Percentiles rank a stretch among this genome's conserved stretches.
Evolutionary conservation across 2,113 vertebrate species (phyloP).

Genomic region (Centropus unirufus): DNA sequence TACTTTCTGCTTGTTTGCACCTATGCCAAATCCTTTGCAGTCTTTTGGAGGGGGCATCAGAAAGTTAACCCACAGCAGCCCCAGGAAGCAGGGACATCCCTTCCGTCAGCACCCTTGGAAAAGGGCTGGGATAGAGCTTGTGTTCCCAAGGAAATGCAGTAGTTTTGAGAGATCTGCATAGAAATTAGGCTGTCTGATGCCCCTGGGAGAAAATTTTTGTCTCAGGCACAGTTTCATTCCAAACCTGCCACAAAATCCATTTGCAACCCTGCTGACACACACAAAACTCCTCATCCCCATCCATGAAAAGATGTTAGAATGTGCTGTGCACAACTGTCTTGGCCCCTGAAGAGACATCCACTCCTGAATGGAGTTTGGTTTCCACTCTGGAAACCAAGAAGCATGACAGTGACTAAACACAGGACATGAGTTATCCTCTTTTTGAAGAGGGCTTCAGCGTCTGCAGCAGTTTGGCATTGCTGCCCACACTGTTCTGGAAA

Average conservation of each 20-base stretch:
- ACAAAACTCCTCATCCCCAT: neutral
- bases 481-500: neutral
- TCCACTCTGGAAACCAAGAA: neutral
- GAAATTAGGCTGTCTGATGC: neutral
- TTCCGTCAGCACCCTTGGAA: neutral
- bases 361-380: neutral
- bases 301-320: neutral
- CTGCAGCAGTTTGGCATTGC: neutral
- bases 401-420: neutral
- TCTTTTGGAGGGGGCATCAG: conserved; percentile 5
- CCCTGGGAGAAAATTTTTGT: neutral
- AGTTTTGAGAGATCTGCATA: neutral
- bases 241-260: neutral
- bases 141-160: neutral
- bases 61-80: conserved; percentile 5
- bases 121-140: neutral
- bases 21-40: conserved; percentile 60
- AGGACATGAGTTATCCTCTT: neutral
- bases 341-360: neutral
- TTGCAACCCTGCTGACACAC: neutral
- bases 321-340: neutral
- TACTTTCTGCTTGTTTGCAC: neutral
- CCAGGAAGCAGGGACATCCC: neutral
- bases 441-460: neutral
- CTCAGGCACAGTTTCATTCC: neutral